phyloP scores from a whole-genome alignment of 2,797 vertebrate species.

The Arctocebus calabarensis region DNA sequence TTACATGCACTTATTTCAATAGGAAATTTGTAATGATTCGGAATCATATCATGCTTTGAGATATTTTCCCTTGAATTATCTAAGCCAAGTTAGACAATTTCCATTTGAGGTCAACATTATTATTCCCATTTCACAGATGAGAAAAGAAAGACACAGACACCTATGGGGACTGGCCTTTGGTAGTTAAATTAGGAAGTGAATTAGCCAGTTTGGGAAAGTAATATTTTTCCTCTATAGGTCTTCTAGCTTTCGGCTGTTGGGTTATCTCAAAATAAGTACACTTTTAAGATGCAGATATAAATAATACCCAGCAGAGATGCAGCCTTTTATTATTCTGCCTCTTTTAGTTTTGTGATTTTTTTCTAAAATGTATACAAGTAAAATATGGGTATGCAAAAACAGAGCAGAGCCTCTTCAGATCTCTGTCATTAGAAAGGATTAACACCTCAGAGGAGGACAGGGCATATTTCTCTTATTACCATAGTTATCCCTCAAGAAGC shows the following conservation, averaged over 20 bases:
- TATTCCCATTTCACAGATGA: neutral
- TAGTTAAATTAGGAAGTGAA: neutral
- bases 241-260: neutral
- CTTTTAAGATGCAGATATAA: neutral
- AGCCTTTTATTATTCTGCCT: neutral
- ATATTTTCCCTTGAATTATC: neutral
- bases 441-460: neutral
- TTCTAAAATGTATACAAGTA: neutral
- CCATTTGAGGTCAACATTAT: neutral
- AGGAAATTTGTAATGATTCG: neutral
- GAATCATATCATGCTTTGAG: neutral
- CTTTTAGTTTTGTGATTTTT: slow-evolving; percentile 3
- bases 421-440: neutral
- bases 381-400: neutral
- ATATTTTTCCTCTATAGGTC: neutral
- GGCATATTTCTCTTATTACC: neutral
- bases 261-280: neutral
- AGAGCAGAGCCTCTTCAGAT: neutral
- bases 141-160: neutral
- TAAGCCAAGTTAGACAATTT: neutral
- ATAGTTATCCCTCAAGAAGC: neutral
- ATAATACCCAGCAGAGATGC: neutral
- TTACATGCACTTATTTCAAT: neutral
- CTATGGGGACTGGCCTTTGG: neutral
- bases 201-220: neutral